Percentiles rank a stretch among this genome's conserved stretches.
These are phyloP conservation scores for Adoxophyes honmai DNA, from an alignment of 1,140 invertebrate species.

Conservation along the genomic window DNA sequence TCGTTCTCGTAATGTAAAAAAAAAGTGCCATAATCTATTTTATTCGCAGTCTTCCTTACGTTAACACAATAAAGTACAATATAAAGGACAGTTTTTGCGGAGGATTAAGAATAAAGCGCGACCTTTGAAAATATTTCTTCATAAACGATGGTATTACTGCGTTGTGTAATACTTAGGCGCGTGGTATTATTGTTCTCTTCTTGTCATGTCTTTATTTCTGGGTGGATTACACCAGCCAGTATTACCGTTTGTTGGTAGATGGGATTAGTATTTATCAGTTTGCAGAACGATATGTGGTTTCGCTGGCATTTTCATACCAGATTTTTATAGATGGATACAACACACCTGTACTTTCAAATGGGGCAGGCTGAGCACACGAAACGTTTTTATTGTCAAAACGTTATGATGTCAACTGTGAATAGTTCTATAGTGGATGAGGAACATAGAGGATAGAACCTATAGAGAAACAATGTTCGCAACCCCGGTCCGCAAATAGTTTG, in stretches of 20 bases:
- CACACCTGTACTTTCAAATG: no score
- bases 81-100: slow-evolving; percentile 13
- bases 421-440: no score
- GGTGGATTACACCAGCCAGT: not conserved
- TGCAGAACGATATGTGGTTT: no score
- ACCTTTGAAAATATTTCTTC: slow-evolving; percentile 14
- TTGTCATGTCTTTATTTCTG: slow-evolving; percentile 7
- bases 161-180: slow-evolving; percentile 7
- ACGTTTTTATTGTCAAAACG: no score
- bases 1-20: not conserved
- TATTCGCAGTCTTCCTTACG: not conserved
- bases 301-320: no score
- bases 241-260: not conserved
- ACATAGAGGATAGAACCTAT: no score
- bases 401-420: no score
- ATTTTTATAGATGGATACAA: no score
- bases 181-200: slow-evolving; percentile 1
- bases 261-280: no score
- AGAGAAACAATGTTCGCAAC: no score
- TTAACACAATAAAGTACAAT: slow-evolving; percentile 14
- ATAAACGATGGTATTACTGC: slow-evolving; percentile 4
- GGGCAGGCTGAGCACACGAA: no score
- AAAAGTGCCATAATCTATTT: slow-evolving; percentile 13
- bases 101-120: slow-evolving; percentile 12
- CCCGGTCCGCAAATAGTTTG: no score